Conservation (phyloP, 64 coral and sea anemone genomes). For the Pocillopora damicornis region DNA sequence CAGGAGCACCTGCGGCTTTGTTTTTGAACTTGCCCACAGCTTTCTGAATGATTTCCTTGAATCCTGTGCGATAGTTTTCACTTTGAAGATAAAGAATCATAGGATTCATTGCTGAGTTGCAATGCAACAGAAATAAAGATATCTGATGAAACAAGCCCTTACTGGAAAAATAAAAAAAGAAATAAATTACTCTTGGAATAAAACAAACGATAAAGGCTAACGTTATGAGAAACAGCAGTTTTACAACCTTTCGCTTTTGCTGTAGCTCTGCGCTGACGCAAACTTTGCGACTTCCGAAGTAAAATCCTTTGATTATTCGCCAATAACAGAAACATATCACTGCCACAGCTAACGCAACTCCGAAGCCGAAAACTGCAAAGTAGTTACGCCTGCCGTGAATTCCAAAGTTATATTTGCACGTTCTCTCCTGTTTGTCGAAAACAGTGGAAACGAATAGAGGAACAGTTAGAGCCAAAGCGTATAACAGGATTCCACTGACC, state of each 20-base stretch:
- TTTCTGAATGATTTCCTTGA: background rate
- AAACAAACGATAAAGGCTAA: slow-evolving; percentile 6
- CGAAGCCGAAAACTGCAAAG: background rate
- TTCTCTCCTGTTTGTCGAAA: background rate
- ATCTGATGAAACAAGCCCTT: background rate
- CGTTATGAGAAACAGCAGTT: background rate
- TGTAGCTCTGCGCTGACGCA: slow-evolving; percentile 2
- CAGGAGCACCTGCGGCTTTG: too few relatives aligned
- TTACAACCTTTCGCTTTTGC: background rate
- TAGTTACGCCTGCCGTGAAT: background rate
- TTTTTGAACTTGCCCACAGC: background rate
- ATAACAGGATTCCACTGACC: background rate
- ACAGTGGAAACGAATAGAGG: background rate
- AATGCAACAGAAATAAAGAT: slow-evolving; percentile 6
- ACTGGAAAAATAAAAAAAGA: background rate
- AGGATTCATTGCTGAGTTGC: slow-evolving; percentile 12
- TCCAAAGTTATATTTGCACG: background rate
- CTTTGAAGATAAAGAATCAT: slow-evolving; percentile 9
- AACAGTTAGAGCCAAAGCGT: background rate
- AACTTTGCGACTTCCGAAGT: background rate
- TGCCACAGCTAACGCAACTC: background rate
- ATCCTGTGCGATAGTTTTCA: background rate
- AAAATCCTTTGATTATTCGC: slow-evolving; percentile 8
- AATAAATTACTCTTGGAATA: slow-evolving; percentile 1
- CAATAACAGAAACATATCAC: slow-evolving; percentile 21